Conservation (phyloP, 2,888 invertebrate species). For the Drosophila conformis region DNA sequence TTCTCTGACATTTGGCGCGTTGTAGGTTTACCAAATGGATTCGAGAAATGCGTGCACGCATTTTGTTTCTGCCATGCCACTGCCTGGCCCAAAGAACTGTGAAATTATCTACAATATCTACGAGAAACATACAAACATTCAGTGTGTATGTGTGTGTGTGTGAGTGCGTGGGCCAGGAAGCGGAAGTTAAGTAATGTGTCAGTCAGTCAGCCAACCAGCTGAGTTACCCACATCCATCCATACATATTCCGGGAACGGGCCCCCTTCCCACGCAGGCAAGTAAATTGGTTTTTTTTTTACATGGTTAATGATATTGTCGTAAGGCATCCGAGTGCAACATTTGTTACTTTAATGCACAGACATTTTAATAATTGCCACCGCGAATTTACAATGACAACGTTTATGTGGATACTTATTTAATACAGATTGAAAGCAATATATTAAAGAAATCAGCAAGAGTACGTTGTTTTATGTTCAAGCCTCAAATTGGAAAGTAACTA, state of each 20-base stretch:
- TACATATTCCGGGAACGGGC: constrained; percentile 3
- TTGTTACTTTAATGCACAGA: constrained; percentile 35
- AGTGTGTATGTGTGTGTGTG: constrained; percentile 9
- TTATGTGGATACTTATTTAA: constrained; percentile 1
- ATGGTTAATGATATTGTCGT: constrained; percentile 59
- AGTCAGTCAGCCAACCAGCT: constrained; percentile 60
- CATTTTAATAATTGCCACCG: constrained; percentile 37
- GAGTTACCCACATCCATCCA: constrained; percentile 12
- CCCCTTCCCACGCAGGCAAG: constrained; percentile 20
- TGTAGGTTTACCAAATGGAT: constrained; percentile 74
- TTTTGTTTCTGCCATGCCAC: constrained; percentile 48
- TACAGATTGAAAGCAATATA: constrained; percentile 2
- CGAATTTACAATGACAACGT: constrained; percentile 26
- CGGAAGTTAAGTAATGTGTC: constrained; percentile 80
- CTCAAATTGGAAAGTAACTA: background rate
- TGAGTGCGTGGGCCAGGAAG: constrained; percentile 59
- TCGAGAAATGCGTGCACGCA: constrained; percentile 75
- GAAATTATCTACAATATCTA: constrained; percentile 68
- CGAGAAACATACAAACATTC: constrained; percentile 3
- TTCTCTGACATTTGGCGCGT: constrained; percentile 79
- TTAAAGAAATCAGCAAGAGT: background rate
- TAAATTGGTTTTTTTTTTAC: constrained; percentile 39
- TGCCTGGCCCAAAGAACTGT: constrained; percentile 70
- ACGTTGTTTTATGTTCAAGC: background rate
- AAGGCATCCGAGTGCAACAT: constrained; percentile 48